phyloP scores from a whole-genome alignment of 2,888 invertebrate species.

The Leptinotarsa haldemani region DNA sequence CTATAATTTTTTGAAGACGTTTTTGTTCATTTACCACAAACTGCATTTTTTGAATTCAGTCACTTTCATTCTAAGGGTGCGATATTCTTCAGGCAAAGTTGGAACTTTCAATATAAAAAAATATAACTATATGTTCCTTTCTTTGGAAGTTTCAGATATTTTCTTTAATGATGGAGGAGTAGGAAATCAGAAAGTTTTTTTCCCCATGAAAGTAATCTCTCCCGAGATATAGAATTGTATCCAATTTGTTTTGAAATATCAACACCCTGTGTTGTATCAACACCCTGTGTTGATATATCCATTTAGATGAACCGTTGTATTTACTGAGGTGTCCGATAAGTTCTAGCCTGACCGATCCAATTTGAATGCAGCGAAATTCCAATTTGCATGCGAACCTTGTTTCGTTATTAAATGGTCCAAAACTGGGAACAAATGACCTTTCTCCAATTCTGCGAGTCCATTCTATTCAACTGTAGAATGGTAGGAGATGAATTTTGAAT shows the following conservation, averaged over 20 bases:
- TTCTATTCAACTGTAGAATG: background rate
- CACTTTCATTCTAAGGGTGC: too few species aligned
- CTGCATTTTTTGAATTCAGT: too few species aligned
- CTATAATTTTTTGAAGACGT: too few species aligned
- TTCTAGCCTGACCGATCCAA: conserved; percentile 11
- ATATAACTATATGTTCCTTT: too few species aligned
- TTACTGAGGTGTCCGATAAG: conserved; percentile 18
- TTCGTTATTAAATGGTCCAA: conserved; percentile 23
- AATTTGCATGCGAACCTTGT: conserved; percentile 26
- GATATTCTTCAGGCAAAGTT: too few species aligned
- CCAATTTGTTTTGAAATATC: background rate
- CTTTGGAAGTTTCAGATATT: too few species aligned
- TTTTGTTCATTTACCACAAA: too few species aligned
- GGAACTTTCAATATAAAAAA: too few species aligned
- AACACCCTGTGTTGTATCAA: background rate
- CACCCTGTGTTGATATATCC: conserved; percentile 6
- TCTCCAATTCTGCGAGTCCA: background rate
- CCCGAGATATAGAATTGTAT: background rate
- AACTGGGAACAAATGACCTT: conserved; percentile 13
- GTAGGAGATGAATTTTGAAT: background rate
- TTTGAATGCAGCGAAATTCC: conserved; percentile 25
- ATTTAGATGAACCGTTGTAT: conserved; percentile 17
- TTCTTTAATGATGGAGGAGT: too few species aligned
- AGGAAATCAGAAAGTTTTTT: too few species aligned
- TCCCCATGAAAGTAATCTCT: too few species aligned